phyloP scores from a whole-genome alignment of 2,113 vertebrate genomes.

The Salvelinus alpinus region DNA sequence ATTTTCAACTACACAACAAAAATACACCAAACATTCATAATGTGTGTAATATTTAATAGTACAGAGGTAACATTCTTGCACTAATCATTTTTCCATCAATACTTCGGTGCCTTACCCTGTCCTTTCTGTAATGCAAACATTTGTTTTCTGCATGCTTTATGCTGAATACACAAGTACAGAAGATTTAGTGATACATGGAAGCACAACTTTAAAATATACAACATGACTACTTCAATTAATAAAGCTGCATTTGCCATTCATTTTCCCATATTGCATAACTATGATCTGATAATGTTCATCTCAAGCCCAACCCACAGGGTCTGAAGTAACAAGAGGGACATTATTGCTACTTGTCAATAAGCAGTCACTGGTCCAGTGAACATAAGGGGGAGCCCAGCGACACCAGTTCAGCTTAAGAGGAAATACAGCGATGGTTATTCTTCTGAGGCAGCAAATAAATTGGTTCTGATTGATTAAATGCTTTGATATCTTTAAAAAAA shows the following conservation, averaged over 20 bases:
- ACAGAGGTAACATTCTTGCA: background rate
- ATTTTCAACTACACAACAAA: too few species aligned
- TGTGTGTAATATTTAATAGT: background rate
- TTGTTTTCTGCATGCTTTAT: constrained; percentile 39
- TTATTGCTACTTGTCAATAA: constrained; percentile 6
- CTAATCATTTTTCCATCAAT: background rate
- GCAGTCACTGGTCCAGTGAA: background rate
- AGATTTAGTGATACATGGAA: constrained; percentile 14
- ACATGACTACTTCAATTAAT: constrained; percentile 23
- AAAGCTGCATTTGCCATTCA: constrained; percentile 63
- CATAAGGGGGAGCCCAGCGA: background rate
- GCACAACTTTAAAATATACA: constrained; percentile 7
- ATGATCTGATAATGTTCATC: constrained; percentile 39
- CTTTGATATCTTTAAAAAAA: background rate
- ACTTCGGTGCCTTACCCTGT: background rate
- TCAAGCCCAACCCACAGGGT: constrained; percentile 38
- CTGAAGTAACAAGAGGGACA: constrained; percentile 6
- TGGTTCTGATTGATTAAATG: background rate
- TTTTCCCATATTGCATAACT: constrained; percentile 71
- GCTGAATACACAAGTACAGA: background rate
- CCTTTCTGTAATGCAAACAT: constrained; percentile 9
- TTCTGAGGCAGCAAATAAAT: constrained; percentile 48
- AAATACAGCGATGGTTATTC: constrained; percentile 9
- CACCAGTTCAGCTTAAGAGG: background rate
- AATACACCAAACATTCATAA: background rate